Base-by-base conservation (phyloP, 2,888 invertebrate species). In the Drosophila bunnanda region DNA sequence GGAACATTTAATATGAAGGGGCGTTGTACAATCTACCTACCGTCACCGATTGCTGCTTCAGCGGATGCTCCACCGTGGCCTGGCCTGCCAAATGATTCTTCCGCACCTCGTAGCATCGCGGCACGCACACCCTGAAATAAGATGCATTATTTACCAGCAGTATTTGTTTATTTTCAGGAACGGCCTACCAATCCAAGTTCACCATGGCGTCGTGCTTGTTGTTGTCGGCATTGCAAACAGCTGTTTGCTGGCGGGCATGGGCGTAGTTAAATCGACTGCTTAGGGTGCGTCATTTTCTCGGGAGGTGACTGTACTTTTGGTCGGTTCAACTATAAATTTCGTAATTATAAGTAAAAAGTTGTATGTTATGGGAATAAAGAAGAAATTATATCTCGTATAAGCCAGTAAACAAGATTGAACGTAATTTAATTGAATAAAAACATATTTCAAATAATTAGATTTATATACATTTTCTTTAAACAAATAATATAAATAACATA, bases 11-110 rank as follows among this genome's bases (percentile, higher is more conserved):
- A 6, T 12, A 6, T n/a, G n/a, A 12, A 36, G 50, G 44, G 61
- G 57, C 41, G 59, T 72, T 48, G 28, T 64, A 30, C 22, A 50
- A 56, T 36, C 58, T 53, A 73, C 70, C 28, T 54, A 93, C 93
- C 43, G 93, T 93, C 62, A 94, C 92, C 38, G 93, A 92, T 34
- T 93, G 90, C 70, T 93, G 93, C 88, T 94, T 95, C 10, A 95
- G 88, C 13, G 95, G 95, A 92, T 95, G 95, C 41, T 95, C 95
- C 58, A 81, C 82, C 2, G 93, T 93, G 75, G 76, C 78, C 52
- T 82, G 75, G 36, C 89, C 72, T 43, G 82, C 84, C 10, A 91
- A 71, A 28, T 81, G 68, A 41, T 90, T 90, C 76, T 89, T 92
- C 12, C 75, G 75, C 32, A 89, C 81, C 61, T 82, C 79, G 59